These are phyloP conservation scores for Brienomyrus longianalis DNA, from an alignment of 2,113 vertebrate species.

Conservation along the genomic window DNA sequence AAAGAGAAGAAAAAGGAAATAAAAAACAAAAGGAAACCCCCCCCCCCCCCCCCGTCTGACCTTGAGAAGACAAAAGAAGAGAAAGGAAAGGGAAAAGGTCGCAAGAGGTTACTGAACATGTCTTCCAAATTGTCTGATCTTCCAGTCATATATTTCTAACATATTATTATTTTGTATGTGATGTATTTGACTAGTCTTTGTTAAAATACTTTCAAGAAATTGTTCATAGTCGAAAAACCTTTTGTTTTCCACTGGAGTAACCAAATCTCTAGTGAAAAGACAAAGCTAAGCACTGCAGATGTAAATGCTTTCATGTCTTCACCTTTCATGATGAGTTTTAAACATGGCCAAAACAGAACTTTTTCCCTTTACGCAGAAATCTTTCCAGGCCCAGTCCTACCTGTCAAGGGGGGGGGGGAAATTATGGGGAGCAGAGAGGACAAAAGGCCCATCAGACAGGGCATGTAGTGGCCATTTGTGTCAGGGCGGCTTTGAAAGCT, in stretches of 20 bases:
- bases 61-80: constrained; percentile 5
- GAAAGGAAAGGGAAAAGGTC: constrained; percentile 18
- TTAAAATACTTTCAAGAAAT: background rate
- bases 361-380: background rate
- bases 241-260: background rate
- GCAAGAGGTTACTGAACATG: background rate
- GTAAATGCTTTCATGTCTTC: background rate
- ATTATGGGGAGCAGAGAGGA: constrained; percentile 51
- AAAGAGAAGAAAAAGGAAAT: too few relatives aligned
- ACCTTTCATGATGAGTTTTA: background rate
- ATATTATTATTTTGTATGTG: background rate
- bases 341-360: background rate
- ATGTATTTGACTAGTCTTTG: background rate
- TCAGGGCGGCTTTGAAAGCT: constrained; percentile 64
- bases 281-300: background rate
- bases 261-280: background rate
- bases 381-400: constrained; percentile 36
- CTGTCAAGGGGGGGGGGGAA: constrained; percentile 34
- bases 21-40: too few relatives aligned
- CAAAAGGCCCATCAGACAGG: constrained; percentile 50
- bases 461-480: constrained; percentile 60
- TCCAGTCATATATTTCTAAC: background rate
- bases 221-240: background rate
- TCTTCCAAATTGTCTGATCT: background rate
- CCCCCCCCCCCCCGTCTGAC: constrained; percentile 12